Evolutionary conservation across 1,140 invertebrate species (phyloP).

Genomic region (Wiebesia pumilae): DNA sequence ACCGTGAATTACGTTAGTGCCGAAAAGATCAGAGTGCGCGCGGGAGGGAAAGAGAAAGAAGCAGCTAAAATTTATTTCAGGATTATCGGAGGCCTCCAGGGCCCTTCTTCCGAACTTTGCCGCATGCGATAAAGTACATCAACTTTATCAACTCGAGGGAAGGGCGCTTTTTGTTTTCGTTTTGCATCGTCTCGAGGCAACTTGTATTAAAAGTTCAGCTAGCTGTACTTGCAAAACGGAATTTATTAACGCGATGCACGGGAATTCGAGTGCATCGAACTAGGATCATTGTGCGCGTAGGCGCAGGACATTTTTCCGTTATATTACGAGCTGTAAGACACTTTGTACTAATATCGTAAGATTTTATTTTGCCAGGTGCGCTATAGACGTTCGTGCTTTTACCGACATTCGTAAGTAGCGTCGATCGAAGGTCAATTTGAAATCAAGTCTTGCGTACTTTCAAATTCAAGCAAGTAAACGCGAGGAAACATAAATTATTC

Average conservation of each 20-base stretch:
- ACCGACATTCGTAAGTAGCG: too few relatives aligned
- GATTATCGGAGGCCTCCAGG: conserved; percentile 56
- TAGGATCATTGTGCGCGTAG: background rate
- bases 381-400: too few relatives aligned
- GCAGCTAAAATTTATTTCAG: conserved; percentile 59
- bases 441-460: too few relatives aligned
- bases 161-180: conserved; percentile 10
- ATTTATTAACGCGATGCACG: conserved; percentile 32
- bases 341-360: background rate
- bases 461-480: too few relatives aligned
- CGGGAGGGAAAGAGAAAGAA: background rate
- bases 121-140: background rate
- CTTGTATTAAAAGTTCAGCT: conserved; percentile 39
- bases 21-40: background rate
- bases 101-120: background rate
- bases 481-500: too few relatives aligned
- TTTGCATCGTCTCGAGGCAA: conserved; percentile 2
- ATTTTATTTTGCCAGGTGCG: background rate
- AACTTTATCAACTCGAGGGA: too few relatives aligned
- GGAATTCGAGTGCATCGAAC: background rate
- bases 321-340: too few relatives aligned
- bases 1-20: background rate
- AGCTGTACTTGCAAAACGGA: background rate
- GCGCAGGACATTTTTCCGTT: background rate
- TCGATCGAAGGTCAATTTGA: too few relatives aligned